Evolutionary conservation across 2,797 vertebrate species (phyloP).

Genomic region (Esox masquinongy): DNA sequence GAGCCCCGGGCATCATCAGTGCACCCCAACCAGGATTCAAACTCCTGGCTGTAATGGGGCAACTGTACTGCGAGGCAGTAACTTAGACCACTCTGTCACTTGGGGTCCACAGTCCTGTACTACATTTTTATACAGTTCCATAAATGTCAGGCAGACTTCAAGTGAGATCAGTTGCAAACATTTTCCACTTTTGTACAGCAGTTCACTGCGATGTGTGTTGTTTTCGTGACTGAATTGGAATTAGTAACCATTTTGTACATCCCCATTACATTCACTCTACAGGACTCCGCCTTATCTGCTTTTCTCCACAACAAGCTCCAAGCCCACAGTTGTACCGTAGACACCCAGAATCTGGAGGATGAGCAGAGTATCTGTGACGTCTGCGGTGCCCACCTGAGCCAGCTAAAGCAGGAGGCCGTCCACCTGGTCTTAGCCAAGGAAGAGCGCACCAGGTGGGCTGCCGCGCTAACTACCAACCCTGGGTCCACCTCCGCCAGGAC

Average conservation of each 20-base stretch:
- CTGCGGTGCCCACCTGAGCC: conserved; percentile 87
- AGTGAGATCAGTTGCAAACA: background rate
- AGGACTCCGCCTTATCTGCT: conserved; percentile 83
- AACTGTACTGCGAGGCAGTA: too few relatives aligned
- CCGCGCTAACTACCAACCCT: conserved; percentile 66
- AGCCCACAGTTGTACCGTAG: conserved; percentile 83
- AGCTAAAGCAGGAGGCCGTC: conserved; percentile 93
- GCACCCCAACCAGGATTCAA: too few relatives aligned
- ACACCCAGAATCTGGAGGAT: conserved; percentile 84
- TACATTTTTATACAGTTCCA: too few relatives aligned
- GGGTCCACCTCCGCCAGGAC: conserved; percentile 61
- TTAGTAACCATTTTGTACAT: background rate
- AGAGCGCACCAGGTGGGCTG: conserved; percentile 83
- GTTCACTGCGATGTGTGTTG: background rate
- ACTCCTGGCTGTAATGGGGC: too few relatives aligned
- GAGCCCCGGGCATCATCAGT: too few relatives aligned
- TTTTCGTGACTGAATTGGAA: background rate
- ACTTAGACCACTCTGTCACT: too few relatives aligned
- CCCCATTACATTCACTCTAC: conserved; percentile 33
- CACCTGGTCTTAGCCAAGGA: conserved; percentile 88
- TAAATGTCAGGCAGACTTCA: background rate
- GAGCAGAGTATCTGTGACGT: conserved; percentile 83
- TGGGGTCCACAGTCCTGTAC: too few relatives aligned
- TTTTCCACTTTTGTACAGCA: background rate
- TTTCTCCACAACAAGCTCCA: conserved; percentile 91